These are phyloP conservation scores for Drosophila paracracens DNA, from an alignment of 2,888 invertebrate species.

Conservation along the genomic window DNA sequence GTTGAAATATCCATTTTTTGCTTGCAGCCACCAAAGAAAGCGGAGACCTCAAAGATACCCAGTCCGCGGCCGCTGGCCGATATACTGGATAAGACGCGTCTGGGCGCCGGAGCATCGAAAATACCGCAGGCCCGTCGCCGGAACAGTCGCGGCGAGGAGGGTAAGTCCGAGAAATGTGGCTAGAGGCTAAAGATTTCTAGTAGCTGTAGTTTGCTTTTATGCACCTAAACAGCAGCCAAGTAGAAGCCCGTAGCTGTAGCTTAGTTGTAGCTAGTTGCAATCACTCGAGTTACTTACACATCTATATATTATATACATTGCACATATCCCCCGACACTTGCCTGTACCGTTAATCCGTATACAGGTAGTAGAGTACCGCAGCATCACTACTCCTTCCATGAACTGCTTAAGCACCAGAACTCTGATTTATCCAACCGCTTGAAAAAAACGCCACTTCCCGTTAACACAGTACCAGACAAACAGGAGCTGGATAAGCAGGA, in stretches of 20 bases:
- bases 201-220: slow-evolving; percentile 54
- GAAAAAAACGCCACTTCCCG: slow-evolving; percentile 78
- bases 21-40: slow-evolving; percentile 76
- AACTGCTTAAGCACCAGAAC: slow-evolving; percentile 82
- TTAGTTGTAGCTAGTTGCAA: slow-evolving; percentile 43
- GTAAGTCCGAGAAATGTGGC: slow-evolving; percentile 62
- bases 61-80: slow-evolving; percentile 83
- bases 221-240: slow-evolving; percentile 58
- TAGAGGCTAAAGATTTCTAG: slow-evolving; percentile 50
- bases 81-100: slow-evolving; percentile 80
- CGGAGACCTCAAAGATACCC: slow-evolving; percentile 82
- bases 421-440: slow-evolving; percentile 81
- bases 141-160: slow-evolving; percentile 79
- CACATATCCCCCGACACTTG: slow-evolving; percentile 25
- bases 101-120: slow-evolving; percentile 74
- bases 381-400: slow-evolving; percentile 79
- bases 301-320: slow-evolving; percentile 33
- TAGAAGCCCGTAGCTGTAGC: slow-evolving; percentile 56
- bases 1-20: not conserved
- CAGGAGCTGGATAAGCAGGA: slow-evolving; percentile 32
- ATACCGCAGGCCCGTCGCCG: slow-evolving; percentile 79
- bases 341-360: slow-evolving; percentile 52
- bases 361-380: slow-evolving; percentile 77
- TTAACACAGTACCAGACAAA: slow-evolving; percentile 67
- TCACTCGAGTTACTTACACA: slow-evolving; percentile 38